A percentile compares a stretch with the other conserved stretches of the same genome.
phyloP scores from a whole-genome alignment of 2,888 invertebrate species.

The Caenorhabditis virilis region DNA sequence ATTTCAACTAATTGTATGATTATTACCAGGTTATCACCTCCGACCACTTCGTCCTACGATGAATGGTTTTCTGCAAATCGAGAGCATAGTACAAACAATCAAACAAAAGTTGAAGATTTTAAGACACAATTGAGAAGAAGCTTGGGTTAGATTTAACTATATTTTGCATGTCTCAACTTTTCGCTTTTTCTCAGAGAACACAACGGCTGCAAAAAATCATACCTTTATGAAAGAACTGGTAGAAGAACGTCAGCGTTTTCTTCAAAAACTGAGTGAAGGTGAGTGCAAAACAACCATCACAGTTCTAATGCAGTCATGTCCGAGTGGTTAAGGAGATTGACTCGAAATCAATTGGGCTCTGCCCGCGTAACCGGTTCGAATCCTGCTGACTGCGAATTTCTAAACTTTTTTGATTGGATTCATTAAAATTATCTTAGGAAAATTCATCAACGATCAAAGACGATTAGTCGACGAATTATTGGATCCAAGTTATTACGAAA shows the following conservation, averaged over 20 bases:
- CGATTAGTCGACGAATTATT: constrained; percentile 63
- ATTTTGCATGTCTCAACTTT: not conserved
- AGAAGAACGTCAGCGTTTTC: constrained; percentile 28
- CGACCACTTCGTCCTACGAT: constrained; percentile 22
- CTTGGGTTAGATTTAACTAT: constrained; percentile 17
- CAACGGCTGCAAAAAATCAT: constrained; percentile 15
- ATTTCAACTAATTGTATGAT: too few species aligned
- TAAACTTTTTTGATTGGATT: too few species aligned
- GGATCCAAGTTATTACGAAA: constrained; percentile 62
- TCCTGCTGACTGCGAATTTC: not conserved
- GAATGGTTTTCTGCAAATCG: constrained; percentile 37
- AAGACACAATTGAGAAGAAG: constrained; percentile 34
- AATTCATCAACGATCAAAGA: constrained; percentile 43
- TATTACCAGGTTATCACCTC: constrained; percentile 18
- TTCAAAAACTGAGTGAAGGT: constrained; percentile 34
- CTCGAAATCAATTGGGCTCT: constrained; percentile 59
- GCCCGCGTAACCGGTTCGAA: constrained; percentile 38
- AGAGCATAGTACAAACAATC: constrained; percentile 30
- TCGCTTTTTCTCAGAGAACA: constrained; percentile 21
- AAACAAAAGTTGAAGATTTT: constrained; percentile 22
- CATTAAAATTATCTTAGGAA: too few species aligned
- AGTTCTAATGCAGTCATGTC: constrained; percentile 52
- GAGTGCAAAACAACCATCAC: not conserved
- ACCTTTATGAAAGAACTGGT: constrained; percentile 35
- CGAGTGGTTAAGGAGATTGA: constrained; percentile 59